A percentile compares a stretch with the other conserved stretches of the same genome.
Conservation (phyloP, 2,888 invertebrate species). For the Meghimatium bilineatum region DNA sequence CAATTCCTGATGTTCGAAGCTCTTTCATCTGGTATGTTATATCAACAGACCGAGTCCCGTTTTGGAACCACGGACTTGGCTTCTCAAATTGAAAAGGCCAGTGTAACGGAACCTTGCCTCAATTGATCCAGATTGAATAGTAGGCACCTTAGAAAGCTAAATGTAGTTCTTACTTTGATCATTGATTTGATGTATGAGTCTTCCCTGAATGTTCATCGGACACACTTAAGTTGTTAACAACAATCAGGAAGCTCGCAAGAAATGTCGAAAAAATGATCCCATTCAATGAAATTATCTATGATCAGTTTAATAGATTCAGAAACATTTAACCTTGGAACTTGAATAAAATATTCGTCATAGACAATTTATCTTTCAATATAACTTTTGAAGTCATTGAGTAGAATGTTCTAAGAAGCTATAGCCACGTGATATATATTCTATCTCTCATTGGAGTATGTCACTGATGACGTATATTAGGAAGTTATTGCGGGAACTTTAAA, state of each 20-base stretch:
- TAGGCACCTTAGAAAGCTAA: neutral
- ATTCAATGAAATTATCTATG: neutral
- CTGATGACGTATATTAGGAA: too few relatives aligned
- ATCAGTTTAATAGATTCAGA: neutral
- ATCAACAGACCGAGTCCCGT: neutral
- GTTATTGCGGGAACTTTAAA: too few relatives aligned
- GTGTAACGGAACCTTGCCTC: neutral
- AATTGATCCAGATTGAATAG: neutral
- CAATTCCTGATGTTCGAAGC: neutral
- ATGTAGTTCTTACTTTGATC: neutral
- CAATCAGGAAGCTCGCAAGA: neutral
- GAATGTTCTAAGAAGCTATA: too few relatives aligned
- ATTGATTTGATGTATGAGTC: neutral
- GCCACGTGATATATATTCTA: too few relatives aligned
- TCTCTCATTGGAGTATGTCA: too few relatives aligned
- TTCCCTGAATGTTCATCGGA: neutral
- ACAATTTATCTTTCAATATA: too few relatives aligned
- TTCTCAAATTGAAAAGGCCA: neutral
- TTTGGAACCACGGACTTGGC: neutral
- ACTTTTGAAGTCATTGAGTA: too few relatives aligned
- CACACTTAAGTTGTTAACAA: neutral
- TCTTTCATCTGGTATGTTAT: neutral
- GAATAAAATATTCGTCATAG: too few relatives aligned
- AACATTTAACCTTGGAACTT: too few relatives aligned
- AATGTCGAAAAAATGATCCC: neutral